Evolutionary conservation across 2,797 vertebrate species (phyloP).

Genomic region (Aulostomus chinensis): DNA sequence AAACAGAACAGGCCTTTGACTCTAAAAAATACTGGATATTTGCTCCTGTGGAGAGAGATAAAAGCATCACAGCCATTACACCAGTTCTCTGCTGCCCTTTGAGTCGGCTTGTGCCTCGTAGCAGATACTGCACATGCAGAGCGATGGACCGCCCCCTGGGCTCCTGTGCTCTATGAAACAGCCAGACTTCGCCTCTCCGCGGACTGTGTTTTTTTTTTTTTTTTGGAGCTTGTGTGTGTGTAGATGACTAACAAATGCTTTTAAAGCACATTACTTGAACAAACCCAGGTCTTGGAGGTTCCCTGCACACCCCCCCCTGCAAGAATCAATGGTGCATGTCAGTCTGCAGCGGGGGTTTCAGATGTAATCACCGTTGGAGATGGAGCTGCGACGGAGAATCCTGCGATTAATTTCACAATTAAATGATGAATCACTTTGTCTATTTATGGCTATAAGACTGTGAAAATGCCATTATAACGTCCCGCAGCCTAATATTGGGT

Average conservation of each 20-base stretch:
- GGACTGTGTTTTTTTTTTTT: too few species aligned
- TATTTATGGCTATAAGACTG: too few species aligned
- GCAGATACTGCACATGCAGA: too few species aligned
- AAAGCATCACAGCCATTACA: too few species aligned
- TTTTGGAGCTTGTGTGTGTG: conserved; percentile 26
- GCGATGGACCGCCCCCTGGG: too few species aligned
- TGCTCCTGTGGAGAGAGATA: conserved; percentile 47
- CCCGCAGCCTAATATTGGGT: too few species aligned
- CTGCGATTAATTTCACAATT: too few species aligned
- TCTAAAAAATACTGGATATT: conserved; percentile 3
- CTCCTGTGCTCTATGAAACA: conserved; percentile 42
- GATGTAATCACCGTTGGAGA: conserved; percentile 19
- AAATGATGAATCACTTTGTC: too few species aligned
- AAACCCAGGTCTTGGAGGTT: conserved; percentile 22
- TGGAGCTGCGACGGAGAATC: conserved; percentile 11
- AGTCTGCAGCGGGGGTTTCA: conserved; percentile 34
- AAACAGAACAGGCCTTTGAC: conserved; percentile 39
- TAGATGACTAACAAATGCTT: conserved; percentile 59
- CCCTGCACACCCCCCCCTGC: background rate
- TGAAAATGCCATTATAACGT: too few species aligned
- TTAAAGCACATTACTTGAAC: conserved; percentile 52
- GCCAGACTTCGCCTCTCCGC: conserved; percentile 27
- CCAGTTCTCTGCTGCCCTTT: too few species aligned
- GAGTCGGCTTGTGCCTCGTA: background rate
- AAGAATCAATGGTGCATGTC: conserved; percentile 45